Percentiles rank a stretch among this genome's conserved stretches.
phyloP scores from a whole-genome alignment of 2,797 vertebrate species.

The Manis crassicaudata region DNA sequence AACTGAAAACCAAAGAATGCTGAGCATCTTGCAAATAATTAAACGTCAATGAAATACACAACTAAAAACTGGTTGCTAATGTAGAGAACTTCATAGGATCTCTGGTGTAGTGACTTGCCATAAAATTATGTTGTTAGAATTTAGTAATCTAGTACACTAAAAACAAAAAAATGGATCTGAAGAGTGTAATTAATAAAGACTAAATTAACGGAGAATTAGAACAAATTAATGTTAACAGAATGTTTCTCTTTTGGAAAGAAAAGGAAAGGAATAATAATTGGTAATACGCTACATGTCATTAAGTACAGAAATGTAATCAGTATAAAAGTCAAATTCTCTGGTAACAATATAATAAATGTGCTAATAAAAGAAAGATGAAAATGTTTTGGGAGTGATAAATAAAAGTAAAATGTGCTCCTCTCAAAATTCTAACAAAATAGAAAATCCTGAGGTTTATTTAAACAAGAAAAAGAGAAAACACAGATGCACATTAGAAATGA shows the following conservation, averaged over 20 bases:
- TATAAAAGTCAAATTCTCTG: constrained; percentile 2
- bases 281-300: neutral
- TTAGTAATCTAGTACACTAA: neutral
- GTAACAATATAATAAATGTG: neutral
- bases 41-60: neutral
- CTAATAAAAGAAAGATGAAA: neutral
- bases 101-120: neutral
- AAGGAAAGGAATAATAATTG: neutral
- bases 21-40: neutral
- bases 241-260: neutral
- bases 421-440: constrained; percentile 2
- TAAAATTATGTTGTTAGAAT: neutral
- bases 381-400: neutral
- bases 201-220: neutral
- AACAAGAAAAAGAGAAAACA: constrained; percentile 9
- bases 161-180: neutral
- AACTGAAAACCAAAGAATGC: neutral
- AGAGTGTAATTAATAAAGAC: neutral
- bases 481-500: neutral
- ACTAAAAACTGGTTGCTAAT: neutral
- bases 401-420: neutral
- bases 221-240: constrained; percentile 9
- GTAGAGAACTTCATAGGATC: neutral
- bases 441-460: neutral
- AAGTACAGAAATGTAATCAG: neutral